A percentile compares a stretch with the other conserved stretches of the same genome.
Evolutionary conservation across 2,113 vertebrate species (phyloP).

Genomic region (Polypterus senegalus): DNA sequence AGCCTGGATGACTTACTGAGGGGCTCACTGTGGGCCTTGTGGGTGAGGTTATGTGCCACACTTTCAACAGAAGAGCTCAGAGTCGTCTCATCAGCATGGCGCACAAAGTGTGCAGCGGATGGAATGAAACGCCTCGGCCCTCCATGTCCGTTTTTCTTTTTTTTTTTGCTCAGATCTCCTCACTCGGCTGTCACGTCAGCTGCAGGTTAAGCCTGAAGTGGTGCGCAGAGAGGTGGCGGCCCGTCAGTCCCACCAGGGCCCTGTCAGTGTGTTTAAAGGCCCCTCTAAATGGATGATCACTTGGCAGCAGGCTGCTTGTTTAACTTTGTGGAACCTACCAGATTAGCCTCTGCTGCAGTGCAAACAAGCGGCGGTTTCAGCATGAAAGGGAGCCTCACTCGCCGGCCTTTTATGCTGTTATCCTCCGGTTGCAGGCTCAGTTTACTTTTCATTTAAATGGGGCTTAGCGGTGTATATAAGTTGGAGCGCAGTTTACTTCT

Average conservation of each 20-base stretch:
- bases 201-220: conserved; percentile 2
- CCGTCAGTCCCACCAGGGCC: conserved; percentile 28
- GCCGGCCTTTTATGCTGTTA: conserved; percentile 20
- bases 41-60: too few species aligned
- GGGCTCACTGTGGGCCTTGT: too few species aligned
- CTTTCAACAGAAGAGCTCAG: too few species aligned
- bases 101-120: not conserved
- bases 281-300: conserved; percentile 34
- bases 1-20: too few species aligned
- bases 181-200: not conserved
- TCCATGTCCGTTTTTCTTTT: conserved; percentile 2
- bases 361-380: conserved; percentile 34
- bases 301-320: conserved; percentile 49
- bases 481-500: not conserved
- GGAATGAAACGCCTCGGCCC: not conserved
- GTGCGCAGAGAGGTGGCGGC: conserved; percentile 7
- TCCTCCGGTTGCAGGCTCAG: conserved; percentile 22
- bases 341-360: conserved; percentile 42
- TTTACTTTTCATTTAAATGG: conserved; percentile 20
- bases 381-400: conserved; percentile 20
- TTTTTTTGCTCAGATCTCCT: not conserved
- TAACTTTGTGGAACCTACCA: conserved; percentile 48
- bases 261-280: conserved; percentile 36
- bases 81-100: not conserved
- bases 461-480: conserved; percentile 10